These are phyloP conservation scores for Edolisoma coerulescens DNA, from an alignment of 2,113 vertebrate genomes.

Conservation along the genomic window DNA sequence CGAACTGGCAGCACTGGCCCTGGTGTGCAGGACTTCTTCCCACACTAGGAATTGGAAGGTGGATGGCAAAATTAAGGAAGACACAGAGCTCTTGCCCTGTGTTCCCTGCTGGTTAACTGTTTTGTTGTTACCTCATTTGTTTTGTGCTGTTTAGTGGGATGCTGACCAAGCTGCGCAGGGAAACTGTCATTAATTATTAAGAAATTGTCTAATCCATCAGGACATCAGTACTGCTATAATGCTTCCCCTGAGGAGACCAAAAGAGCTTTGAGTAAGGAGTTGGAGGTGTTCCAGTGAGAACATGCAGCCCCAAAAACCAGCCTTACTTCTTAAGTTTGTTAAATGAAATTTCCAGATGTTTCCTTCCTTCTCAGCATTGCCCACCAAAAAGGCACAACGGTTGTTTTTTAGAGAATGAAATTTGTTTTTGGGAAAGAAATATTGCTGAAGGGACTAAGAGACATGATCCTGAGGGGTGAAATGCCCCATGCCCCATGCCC, in stretches of 20 bases:
- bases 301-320: neutral
- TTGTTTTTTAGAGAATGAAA: neutral
- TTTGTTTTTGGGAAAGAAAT: neutral
- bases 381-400: neutral
- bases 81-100: neutral
- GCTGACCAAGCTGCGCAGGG: constrained; percentile 29
- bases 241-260: neutral
- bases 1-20: neutral
- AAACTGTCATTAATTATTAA: constrained; percentile 43
- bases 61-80: neutral
- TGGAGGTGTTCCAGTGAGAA: constrained; percentile 40
- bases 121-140: constrained; percentile 9
- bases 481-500: neutral
- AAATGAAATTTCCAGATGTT: constrained; percentile 30
- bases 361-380: neutral
- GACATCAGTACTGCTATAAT: neutral
- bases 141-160: neutral
- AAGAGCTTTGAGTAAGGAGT: constrained; percentile 29
- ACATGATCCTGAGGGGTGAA: neutral
- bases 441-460: neutral
- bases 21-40: neutral
- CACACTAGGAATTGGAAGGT: neutral
- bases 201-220: constrained; percentile 48
- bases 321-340: constrained; percentile 6
- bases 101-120: neutral